Conservation (phyloP, 2,888 invertebrate genomes). For the Diplolepis rosae region DNA sequence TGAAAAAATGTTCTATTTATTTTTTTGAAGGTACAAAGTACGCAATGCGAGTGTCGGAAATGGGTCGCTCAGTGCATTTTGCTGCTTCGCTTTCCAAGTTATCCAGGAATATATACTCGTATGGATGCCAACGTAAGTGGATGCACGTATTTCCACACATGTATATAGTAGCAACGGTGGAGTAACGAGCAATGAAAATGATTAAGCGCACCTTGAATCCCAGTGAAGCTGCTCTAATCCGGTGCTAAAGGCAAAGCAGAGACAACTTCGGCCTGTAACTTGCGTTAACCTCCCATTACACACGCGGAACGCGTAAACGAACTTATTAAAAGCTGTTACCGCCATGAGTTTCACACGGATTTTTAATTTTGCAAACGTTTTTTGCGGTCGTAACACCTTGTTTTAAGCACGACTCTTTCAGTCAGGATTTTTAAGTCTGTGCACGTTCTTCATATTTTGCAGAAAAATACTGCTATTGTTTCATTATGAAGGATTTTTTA, state of each 20-base stretch:
- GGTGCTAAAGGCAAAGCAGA: slow-evolving; percentile 68
- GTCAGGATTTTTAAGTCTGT: background rate
- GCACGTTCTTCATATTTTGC: background rate
- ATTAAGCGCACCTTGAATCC: slow-evolving; percentile 68
- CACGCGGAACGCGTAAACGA: slow-evolving; percentile 45
- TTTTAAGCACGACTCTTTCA: background rate
- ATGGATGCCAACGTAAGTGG: slow-evolving; percentile 36
- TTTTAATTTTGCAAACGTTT: background rate
- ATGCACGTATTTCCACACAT: slow-evolving; percentile 20
- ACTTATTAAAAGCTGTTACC: background rate
- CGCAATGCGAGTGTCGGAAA: slow-evolving; percentile 48
- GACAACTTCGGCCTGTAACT: slow-evolving; percentile 60
- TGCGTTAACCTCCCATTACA: slow-evolving; percentile 59
- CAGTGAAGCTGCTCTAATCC: slow-evolving; percentile 69
- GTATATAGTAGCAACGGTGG: background rate
- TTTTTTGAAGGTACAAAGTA: slow-evolving; percentile 49
- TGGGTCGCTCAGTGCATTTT: slow-evolving; percentile 48
- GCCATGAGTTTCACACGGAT: background rate
- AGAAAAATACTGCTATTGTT: too few species aligned
- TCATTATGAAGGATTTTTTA: too few species aligned
- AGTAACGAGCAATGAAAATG: slow-evolving; percentile 65
- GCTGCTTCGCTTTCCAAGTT: slow-evolving; percentile 38
- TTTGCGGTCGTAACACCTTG: background rate
- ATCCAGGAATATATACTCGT: slow-evolving; percentile 33
- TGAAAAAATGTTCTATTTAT: too few species aligned